phyloP scores from a whole-genome alignment of 2,888 invertebrate species.

The Nebria brevicollis region DNA sequence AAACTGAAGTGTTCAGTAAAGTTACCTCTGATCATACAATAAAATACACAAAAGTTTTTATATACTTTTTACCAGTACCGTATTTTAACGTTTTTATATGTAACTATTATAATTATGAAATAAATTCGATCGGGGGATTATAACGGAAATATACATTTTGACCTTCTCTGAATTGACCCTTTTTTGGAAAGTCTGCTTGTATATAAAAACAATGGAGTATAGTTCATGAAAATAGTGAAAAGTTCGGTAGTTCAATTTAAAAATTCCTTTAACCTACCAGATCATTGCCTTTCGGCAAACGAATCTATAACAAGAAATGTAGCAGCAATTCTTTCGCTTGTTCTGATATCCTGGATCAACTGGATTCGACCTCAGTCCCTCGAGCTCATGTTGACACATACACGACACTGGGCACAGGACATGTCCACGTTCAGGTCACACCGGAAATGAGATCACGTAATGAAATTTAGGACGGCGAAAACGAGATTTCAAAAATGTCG shows the following conservation, averaged over 20 bases:
- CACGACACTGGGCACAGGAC: background rate
- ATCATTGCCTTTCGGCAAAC: background rate
- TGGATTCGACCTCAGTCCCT: background rate
- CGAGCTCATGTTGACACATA: background rate
- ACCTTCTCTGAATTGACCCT: too few relatives aligned
- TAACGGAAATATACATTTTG: too few relatives aligned
- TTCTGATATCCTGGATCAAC: conserved; percentile 25
- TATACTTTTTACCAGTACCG: too few relatives aligned
- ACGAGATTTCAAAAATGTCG: conserved; percentile 38
- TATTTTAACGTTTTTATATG: too few relatives aligned
- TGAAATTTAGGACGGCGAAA: conserved; percentile 31
- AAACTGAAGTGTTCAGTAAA: too few relatives aligned
- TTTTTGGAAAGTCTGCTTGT: too few relatives aligned
- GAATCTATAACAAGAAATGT: background rate
- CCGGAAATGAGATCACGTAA: conserved; percentile 45
- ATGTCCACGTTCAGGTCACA: conserved; percentile 11
- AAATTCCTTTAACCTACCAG: background rate
- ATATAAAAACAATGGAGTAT: too few relatives aligned
- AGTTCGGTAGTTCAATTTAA: background rate
- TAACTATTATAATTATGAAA: too few relatives aligned
- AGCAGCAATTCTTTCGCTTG: conserved; percentile 23
- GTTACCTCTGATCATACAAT: too few relatives aligned
- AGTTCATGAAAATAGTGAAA: background rate
- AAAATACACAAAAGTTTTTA: too few relatives aligned
- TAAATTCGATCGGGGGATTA: too few relatives aligned